Percentiles rank a stretch among this genome's conserved stretches.
These are phyloP conservation scores for Caenorhabditis sp. DNA, from an alignment of 2,888 invertebrate genomes.

Conservation along the genomic window DNA sequence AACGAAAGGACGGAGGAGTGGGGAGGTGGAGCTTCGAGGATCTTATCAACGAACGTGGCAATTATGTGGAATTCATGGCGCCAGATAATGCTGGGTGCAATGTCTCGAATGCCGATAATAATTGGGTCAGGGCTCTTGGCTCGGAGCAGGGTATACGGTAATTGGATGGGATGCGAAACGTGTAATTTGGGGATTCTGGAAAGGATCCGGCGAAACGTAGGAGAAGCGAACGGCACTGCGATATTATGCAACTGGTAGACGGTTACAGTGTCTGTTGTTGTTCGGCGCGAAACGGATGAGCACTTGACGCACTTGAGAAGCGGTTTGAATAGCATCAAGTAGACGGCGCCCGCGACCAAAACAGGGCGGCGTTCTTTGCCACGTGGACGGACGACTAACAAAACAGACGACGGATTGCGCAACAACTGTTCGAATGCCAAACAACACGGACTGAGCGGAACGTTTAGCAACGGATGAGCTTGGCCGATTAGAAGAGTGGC, in stretches of 20 bases:
- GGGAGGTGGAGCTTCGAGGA: too few species aligned
- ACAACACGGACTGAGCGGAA: slow-evolving; percentile 6
- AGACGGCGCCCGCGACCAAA: too few species aligned
- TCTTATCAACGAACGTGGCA: slow-evolving; percentile 25
- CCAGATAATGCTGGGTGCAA: slow-evolving; percentile 28
- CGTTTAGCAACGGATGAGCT: slow-evolving; percentile 53
- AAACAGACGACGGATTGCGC: too few species aligned
- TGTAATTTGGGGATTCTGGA: too few species aligned
- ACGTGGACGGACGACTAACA: too few species aligned
- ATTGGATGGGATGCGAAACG: too few species aligned
- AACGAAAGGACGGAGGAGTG: background rate
- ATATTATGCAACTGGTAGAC: slow-evolving; percentile 42
- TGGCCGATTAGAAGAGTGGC: slow-evolving; percentile 39
- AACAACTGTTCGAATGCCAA: slow-evolving; percentile 24
- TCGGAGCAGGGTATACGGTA: too few species aligned
- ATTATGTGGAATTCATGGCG: slow-evolving; percentile 29
- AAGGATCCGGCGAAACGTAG: slow-evolving; percentile 20
- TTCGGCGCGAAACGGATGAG: slow-evolving; percentile 32
- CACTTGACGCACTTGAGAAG: slow-evolving; percentile 54
- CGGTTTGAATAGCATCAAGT: slow-evolving; percentile 42
- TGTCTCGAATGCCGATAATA: too few species aligned
- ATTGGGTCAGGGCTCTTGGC: too few species aligned
- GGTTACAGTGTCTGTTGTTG: slow-evolving; percentile 33
- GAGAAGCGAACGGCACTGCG: too few species aligned
- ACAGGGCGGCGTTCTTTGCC: background rate